Conservation (phyloP, 2,113 vertebrate genomes). For the Coptodon rendalli region DNA sequence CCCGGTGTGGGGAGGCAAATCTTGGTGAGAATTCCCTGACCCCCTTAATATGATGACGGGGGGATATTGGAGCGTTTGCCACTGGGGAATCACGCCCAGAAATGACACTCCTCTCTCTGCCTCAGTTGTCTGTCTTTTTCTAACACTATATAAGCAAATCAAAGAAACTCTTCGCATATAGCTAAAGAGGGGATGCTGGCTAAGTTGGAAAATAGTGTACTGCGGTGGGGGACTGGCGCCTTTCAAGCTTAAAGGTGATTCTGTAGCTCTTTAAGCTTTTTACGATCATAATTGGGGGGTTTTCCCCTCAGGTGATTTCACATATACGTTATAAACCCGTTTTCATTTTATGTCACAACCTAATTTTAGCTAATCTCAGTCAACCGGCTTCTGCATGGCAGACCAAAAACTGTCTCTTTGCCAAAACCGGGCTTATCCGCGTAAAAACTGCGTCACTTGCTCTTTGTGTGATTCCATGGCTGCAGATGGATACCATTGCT, state of each 20-base stretch:
- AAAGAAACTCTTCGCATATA: neutral
- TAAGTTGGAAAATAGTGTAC: neutral
- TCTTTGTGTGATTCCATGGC: constrained; percentile 5
- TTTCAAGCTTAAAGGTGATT: neutral
- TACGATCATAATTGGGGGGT: neutral
- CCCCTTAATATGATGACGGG: constrained; percentile 27
- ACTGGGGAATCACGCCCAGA: neutral
- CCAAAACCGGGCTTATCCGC: constrained; percentile 28
- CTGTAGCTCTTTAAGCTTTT: neutral
- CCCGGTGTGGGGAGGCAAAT: neutral
- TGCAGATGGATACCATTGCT: constrained; percentile 43
- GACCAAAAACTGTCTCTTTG: neutral
- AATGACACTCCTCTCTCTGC: neutral
- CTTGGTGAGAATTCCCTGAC: constrained; percentile 6
- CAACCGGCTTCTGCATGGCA: neutral
- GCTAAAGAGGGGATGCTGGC: neutral
- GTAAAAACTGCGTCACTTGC: constrained; percentile 22
- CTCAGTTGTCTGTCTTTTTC: neutral
- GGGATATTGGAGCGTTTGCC: neutral
- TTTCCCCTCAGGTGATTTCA: neutral
- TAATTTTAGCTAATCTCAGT: constrained; percentile 37
- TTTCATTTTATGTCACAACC: constrained; percentile 13
- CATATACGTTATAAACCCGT: neutral
- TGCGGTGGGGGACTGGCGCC: neutral
- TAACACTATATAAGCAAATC: neutral